Conservation (phyloP, 2,888 invertebrate species). For the Xiphydria camelus region DNA sequence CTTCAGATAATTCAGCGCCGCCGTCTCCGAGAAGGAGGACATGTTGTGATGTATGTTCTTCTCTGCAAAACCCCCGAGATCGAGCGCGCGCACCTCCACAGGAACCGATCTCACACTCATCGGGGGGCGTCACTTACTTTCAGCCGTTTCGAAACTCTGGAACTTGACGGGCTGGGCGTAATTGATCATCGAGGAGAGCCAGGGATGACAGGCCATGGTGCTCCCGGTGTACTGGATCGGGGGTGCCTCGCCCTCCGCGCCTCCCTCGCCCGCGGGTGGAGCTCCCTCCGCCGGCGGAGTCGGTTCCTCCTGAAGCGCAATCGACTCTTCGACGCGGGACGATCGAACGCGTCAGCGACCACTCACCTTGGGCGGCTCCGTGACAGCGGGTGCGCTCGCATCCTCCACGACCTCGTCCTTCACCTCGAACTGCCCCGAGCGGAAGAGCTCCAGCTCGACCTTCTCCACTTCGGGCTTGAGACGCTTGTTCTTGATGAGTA, state of each 20-base stretch:
- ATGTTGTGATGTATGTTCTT: slow-evolving; percentile 69
- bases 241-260: slow-evolving; percentile 50
- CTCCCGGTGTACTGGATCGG: slow-evolving; percentile 66
- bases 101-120: no score
- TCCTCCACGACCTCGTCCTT: slow-evolving; percentile 62
- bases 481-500: slow-evolving; percentile 71
- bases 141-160: slow-evolving; percentile 69
- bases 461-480: slow-evolving; percentile 73
- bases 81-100: no score
- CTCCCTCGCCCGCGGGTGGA: slow-evolving; percentile 62
- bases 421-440: slow-evolving; percentile 61
- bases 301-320: slow-evolving; percentile 29
- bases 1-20: slow-evolving; percentile 68
- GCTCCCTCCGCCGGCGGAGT: slow-evolving; percentile 51
- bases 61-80: slow-evolving; percentile 55
- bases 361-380: slow-evolving; percentile 44
- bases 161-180: slow-evolving; percentile 75
- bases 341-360: no score
- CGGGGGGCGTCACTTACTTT: slow-evolving; percentile 58
- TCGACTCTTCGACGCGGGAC: no score
- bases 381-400: slow-evolving; percentile 53
- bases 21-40: slow-evolving; percentile 72
- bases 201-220: slow-evolving; percentile 70
- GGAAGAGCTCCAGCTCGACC: slow-evolving; percentile 61
- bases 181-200: slow-evolving; percentile 70